Conservation (phyloP, 2,888 invertebrate genomes). For the Hemaris fuciformis region DNA sequence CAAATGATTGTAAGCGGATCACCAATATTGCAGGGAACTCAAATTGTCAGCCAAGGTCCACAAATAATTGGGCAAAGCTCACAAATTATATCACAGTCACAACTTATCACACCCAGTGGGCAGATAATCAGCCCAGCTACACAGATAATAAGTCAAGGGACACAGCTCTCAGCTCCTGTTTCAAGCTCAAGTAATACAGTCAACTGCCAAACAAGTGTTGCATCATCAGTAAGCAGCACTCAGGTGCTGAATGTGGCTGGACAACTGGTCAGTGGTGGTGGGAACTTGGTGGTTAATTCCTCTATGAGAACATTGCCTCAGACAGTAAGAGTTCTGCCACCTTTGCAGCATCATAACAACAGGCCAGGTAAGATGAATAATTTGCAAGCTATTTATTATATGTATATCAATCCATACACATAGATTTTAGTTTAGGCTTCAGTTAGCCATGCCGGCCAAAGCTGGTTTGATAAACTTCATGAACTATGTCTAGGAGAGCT, state of each 20-base stretch:
- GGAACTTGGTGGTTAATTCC: slow-evolving; percentile 66
- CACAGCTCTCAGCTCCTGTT: slow-evolving; percentile 63
- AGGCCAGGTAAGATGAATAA: slow-evolving; percentile 57
- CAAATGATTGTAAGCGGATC: slow-evolving; percentile 74
- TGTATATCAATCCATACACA: too few species aligned
- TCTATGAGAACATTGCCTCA: slow-evolving; percentile 68
- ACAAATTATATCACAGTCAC: slow-evolving; percentile 68
- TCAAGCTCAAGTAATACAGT: slow-evolving; percentile 50
- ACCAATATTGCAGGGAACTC: slow-evolving; percentile 68
- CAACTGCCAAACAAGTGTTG: slow-evolving; percentile 51
- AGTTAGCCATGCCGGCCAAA: too few species aligned
- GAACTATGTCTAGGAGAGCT: too few species aligned
- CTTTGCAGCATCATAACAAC: slow-evolving; percentile 63
- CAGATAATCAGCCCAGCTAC: slow-evolving; percentile 67
- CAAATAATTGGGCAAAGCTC: slow-evolving; percentile 65
- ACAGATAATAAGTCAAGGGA: slow-evolving; percentile 75
- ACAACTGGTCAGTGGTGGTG: slow-evolving; percentile 56
- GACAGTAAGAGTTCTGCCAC: slow-evolving; percentile 69
- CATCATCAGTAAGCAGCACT: slow-evolving; percentile 52
- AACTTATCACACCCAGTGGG: slow-evolving; percentile 59
- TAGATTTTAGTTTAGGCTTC: too few species aligned
- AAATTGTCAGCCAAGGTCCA: slow-evolving; percentile 70
- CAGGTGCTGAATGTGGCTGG: slow-evolving; percentile 69
- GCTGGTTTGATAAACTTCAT: too few species aligned
- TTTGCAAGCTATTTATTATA: not conserved